Conservation (phyloP, 1,140 invertebrate species). For the Harpegnathos saltator region DNA sequence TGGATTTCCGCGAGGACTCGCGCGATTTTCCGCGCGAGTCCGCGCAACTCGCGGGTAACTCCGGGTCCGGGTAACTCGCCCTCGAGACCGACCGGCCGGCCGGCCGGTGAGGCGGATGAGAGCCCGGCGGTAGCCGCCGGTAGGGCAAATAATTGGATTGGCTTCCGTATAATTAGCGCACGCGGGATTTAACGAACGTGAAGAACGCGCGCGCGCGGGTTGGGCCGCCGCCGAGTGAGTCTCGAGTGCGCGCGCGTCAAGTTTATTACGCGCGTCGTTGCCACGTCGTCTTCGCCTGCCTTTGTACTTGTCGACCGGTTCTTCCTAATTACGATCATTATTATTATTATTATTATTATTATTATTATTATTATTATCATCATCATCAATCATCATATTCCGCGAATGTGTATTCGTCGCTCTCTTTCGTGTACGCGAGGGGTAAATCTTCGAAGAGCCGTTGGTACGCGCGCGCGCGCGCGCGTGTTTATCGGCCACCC, state of each 20-base stretch:
- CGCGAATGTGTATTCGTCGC: neutral
- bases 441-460: neutral
- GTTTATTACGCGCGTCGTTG: conserved; percentile 39
- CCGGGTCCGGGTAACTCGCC: too few relatives aligned
- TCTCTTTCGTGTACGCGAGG: neutral
- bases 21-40: conserved; percentile 33
- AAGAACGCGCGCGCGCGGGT: conserved; percentile 37
- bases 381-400: too few relatives aligned
- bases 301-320: conserved; percentile 33
- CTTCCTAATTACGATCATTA: conserved; percentile 38
- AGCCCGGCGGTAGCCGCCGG: neutral
- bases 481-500: neutral
- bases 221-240: conserved; percentile 27
- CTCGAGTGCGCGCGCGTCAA: conserved; percentile 3
- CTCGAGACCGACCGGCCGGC: too few relatives aligned
- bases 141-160: conserved; percentile 58
- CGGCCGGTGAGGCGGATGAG: conserved; percentile 3
- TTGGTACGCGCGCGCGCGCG: too few relatives aligned
- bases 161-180: conserved; percentile 53
- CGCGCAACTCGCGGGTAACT: conserved; percentile 21
- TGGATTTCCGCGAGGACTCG: conserved; percentile 33
- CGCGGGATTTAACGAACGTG: conserved; percentile 52
- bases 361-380: too few relatives aligned
- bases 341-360: too few relatives aligned
- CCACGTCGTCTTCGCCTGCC: neutral